Percentiles rank a stretch among this genome's conserved stretches.
phyloP scores from a whole-genome alignment of 1,140 invertebrate genomes.

The Trichonephila clavata region DNA sequence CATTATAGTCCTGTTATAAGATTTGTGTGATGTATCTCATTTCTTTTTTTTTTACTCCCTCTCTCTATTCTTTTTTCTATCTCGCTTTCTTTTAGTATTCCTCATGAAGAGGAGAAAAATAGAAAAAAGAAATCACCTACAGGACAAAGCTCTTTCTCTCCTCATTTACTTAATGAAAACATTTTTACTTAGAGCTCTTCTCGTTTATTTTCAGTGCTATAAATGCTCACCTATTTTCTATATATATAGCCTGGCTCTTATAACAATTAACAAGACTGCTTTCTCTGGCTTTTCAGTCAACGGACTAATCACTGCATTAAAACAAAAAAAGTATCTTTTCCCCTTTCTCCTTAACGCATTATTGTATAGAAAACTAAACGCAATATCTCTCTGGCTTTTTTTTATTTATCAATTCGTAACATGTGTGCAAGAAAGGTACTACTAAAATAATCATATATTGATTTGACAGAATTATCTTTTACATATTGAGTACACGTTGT shows the following conservation, averaged over 20 bases:
- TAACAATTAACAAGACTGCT: conserved; percentile 15
- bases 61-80: too few species aligned
- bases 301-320: conserved; percentile 8
- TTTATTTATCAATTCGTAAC: background rate
- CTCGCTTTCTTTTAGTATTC: too few species aligned
- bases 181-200: background rate
- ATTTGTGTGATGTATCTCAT: too few species aligned
- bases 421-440: too few species aligned
- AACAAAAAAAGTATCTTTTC: background rate
- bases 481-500: too few species aligned
- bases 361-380: background rate
- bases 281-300: background rate
- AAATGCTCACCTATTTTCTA: background rate
- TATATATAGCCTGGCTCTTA: background rate
- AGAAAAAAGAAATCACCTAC: background rate
- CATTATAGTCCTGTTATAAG: too few species aligned
- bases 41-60: too few species aligned
- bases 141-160: conserved; percentile 44
- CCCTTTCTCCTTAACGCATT: background rate
- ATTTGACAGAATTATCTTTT: too few species aligned
- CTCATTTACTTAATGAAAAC: conserved; percentile 51
- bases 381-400: background rate
- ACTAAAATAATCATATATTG: too few species aligned
- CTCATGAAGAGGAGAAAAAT: background rate
- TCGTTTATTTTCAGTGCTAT: background rate